Conservation (phyloP, 2,113 vertebrate species). For the Ceyx margarethae region DNA sequence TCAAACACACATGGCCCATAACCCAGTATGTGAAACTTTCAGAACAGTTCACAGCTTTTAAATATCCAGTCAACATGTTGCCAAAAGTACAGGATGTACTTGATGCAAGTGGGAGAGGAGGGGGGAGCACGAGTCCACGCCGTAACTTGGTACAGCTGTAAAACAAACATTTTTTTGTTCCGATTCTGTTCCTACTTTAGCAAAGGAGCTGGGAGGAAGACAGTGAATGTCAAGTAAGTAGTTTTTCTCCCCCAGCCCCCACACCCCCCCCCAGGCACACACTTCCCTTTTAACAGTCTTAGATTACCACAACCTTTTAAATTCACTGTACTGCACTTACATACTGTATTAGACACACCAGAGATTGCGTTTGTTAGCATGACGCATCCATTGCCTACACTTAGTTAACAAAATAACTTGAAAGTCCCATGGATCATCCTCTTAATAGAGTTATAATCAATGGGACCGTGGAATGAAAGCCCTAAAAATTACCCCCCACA, state of each 20-base stretch:
- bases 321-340: conserved; percentile 53
- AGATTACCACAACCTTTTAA: conserved; percentile 52
- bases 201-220: conserved; percentile 71
- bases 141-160: conserved; percentile 82
- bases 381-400: conserved; percentile 31
- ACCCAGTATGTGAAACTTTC: conserved; percentile 85
- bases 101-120: conserved; percentile 71
- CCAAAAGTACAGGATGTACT: conserved; percentile 91
- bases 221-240: conserved; percentile 63
- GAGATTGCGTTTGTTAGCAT: conserved; percentile 30
- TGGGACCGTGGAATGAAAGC: not conserved
- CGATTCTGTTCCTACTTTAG: conserved; percentile 75
- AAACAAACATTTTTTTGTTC: conserved; percentile 84
- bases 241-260: conserved; percentile 59
- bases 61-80: conserved; percentile 84
- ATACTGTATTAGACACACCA: conserved; percentile 39
- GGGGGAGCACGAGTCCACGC: conserved; percentile 68
- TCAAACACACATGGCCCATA: conserved; percentile 93
- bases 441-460: conserved; percentile 13
- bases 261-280: conserved; percentile 16
- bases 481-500: conserved; percentile 18
- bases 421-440: conserved; percentile 25
- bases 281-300: conserved; percentile 56
- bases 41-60: conserved; percentile 85
- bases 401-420: conserved; percentile 55